Evolutionary conservation across 2,797 vertebrate genomes (phyloP), one percentile per base, ranked within the genome.

Genomic region (Sciurus vulgaris): DNA sequence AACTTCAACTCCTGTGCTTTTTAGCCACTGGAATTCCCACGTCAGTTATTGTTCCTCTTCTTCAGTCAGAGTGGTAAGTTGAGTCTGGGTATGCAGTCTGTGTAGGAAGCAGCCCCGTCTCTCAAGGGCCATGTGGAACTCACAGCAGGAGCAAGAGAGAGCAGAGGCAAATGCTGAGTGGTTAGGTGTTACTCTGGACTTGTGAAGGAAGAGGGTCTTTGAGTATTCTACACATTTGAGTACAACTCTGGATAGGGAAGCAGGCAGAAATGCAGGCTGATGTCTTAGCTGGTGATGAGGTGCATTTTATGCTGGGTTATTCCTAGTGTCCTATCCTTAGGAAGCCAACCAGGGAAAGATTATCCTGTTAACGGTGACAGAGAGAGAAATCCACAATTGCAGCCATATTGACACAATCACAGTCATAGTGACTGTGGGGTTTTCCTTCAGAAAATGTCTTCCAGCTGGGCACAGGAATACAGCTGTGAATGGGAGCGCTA

Each of bases 171-270:
- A 30, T 79, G 30, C 1, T n/a, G 38, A 59, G 47, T 81, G 35
- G 24, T 28, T 70, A 76, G 61, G 15, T 72, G 41, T 22, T 10
- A 20, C 41, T 47, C 81, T 86, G 51, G 22, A n/a, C 35, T 69
- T 72, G 67, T 47, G 28, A 92, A 95, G 30, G 54, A 94, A 44
- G 44, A 51, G n/a, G 73, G 7, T n/a, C 44, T 91, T 67, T 69
- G 51, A 49, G 24, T 86, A 17, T 63, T 33, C 17, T 69, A 26
- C 24, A 47, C 59, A 44, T 44, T 24, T 17, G 26, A 65, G 13
- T 24, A 77, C n/a, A 28, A 74, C 35, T 49, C 13, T 35, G 26
- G 12, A 7, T 35, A 70, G 38, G n/a, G n/a, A n/a, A 65, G 12
- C 13, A 72, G 54, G 78, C 22, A 87, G 65, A 9, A 86, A 59